Base-by-base conservation (phyloP, 2,113 vertebrate species). In the Syrmaticus mikado region DNA sequence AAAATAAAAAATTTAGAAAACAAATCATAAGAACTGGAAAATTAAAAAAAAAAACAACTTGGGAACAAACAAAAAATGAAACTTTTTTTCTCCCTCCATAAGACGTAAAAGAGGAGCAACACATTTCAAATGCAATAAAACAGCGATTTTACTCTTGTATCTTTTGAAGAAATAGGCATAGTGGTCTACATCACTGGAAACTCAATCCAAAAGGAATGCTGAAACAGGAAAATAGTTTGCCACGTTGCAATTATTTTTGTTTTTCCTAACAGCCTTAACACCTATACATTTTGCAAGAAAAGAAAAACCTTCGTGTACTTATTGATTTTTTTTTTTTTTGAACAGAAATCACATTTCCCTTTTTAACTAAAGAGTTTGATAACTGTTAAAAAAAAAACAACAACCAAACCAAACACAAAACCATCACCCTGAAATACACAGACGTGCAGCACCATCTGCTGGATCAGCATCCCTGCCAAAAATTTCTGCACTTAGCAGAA, bases 361-460 rank as follows among this genome's bases (percentile, higher is more conserved):
- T 81, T 93, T 87, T 94, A 95, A 65, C 25, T 73, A 76, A 66
- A 75, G 45, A 90, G 40, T 72, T 93, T 2, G 3, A 52, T 91
- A 89, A 96, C 38, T 68, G 73, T n/a, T 27, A 66, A 70, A 73
- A 84, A 60, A 13, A 75, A 43, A 70, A 46, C n/a, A 20, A 2
- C 21, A 13, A 46, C 14, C 17, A 40, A 62, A 6, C 10, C 22
- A 32, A 41, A 24, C 34, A 38, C 22, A 61, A 17, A 43, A 27
- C 3, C 14, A 12, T 32, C 9, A 2, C 41, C 30, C 45, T 92
- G 92, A 92, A 91, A 97, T 98, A 83, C 68, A 87, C 87, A 98
- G 97, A 93, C 94, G 87, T 2, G 95, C 95, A 98, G 98, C 97
- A 97, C 98, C 98, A 98, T 97, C 98, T 98, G 96, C 97, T 98